Conservation (phyloP, 1,140 invertebrate genomes). For the Bilobella aurantiaca region DNA sequence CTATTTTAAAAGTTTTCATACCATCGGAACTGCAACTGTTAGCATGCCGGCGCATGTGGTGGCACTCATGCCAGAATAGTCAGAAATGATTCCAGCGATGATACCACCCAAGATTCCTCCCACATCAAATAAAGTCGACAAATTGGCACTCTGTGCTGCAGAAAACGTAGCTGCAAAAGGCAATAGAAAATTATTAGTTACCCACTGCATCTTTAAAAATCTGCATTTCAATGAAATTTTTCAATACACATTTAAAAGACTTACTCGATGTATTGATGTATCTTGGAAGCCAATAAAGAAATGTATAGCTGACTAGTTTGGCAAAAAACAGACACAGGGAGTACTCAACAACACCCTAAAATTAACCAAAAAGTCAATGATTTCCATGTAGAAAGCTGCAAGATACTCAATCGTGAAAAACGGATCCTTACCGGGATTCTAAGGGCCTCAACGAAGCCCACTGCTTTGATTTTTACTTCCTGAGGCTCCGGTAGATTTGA, state of each 20-base stretch:
- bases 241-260: no score
- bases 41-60: constrained; percentile 75
- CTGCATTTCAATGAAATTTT: no score
- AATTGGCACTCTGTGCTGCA: constrained; percentile 61
- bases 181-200: no score
- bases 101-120: constrained; percentile 80
- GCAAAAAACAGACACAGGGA: constrained; percentile 90
- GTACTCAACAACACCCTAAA: constrained; percentile 82
- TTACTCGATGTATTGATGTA: constrained; percentile 76
- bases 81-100: constrained; percentile 74
- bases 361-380: constrained; percentile 27
- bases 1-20: no score
- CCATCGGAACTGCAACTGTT: constrained; percentile 65
- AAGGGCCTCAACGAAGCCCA: constrained; percentile 66
- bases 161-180: constrained; percentile 53
- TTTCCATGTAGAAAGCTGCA: neutral
- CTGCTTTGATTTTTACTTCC: constrained; percentile 46
- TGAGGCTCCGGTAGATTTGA: no score
- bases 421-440: constrained; percentile 55
- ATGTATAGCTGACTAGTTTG: constrained; percentile 93
- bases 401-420: neutral
- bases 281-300: constrained; percentile 88
- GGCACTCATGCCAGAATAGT: constrained; percentile 71
- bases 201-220: no score
- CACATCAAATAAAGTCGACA: constrained; percentile 88